These are phyloP conservation scores for Propithecus perrieri DNA, from an alignment of 2,797 vertebrate species.

Conservation along the genomic window DNA sequence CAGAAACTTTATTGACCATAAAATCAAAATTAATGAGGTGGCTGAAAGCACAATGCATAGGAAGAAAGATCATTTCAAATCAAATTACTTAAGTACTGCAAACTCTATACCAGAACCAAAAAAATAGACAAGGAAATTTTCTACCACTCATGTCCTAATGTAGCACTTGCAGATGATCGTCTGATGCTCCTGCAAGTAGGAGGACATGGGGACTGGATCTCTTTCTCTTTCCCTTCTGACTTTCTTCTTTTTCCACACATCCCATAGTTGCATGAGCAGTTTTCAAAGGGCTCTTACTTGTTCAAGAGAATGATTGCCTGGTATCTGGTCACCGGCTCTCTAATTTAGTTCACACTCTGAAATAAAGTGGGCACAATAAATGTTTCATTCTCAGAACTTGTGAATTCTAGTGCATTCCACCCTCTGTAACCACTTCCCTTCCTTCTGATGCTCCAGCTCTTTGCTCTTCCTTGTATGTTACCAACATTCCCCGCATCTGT, in stretches of 20 bases:
- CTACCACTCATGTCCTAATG: not conserved
- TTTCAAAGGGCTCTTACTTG: not conserved
- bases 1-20: slow-evolving; percentile 68
- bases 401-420: not conserved
- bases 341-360: not conserved
- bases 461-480: not conserved
- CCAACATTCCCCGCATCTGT: not conserved
- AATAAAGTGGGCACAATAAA: not conserved
- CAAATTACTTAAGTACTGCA: slow-evolving; percentile 48
- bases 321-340: not conserved
- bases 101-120: not conserved
- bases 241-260: not conserved
- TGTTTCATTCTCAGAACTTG: not conserved
- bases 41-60: not conserved
- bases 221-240: not conserved
- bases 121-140: not conserved
- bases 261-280: not conserved
- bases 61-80: slow-evolving; percentile 56
- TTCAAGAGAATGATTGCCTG: not conserved
- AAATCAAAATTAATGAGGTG: slow-evolving; percentile 73
- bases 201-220: not conserved
- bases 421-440: not conserved
- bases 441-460: not conserved
- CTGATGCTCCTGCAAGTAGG: not conserved
- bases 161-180: not conserved